Conservation (phyloP, 2,113 vertebrate species). For the Sinocyclocheilus anophthalmus region DNA sequence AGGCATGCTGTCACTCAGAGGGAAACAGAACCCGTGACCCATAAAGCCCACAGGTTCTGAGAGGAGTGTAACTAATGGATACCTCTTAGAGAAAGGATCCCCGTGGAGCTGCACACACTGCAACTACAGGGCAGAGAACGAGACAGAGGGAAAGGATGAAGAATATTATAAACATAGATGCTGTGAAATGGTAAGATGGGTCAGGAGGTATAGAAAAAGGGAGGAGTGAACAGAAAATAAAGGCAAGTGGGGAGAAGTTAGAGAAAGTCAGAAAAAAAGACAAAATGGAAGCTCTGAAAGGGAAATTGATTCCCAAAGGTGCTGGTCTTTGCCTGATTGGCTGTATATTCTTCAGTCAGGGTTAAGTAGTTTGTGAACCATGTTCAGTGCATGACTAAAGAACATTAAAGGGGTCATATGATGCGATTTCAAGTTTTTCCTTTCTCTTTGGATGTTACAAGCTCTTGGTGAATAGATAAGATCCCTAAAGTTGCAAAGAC, state of each 20-base stretch:
- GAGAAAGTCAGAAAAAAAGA: conserved; percentile 18
- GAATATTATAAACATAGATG: conserved; percentile 35
- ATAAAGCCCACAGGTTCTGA: conserved; percentile 37
- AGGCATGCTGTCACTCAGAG: conserved; percentile 42
- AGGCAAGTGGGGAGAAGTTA: neutral
- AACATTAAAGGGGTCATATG: no score
- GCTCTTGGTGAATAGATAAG: no score
- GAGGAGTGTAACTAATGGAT: conserved; percentile 42
- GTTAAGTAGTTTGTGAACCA: conserved; percentile 41
- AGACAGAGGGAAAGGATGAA: conserved; percentile 13
- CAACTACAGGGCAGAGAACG: neutral
- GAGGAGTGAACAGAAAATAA: conserved; percentile 4
- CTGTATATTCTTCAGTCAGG: neutral
- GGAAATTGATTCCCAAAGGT: neutral
- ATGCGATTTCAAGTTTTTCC: no score
- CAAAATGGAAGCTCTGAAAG: neutral
- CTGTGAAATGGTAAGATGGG: conserved; percentile 35
- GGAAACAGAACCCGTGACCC: conserved; percentile 30
- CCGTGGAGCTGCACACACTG: neutral
- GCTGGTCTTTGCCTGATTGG: neutral
- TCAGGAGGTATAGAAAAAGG: conserved; percentile 4
- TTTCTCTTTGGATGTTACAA: no score
- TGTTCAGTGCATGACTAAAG: conserved; percentile 24
- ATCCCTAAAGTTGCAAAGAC: no score
- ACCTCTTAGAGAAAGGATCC: conserved; percentile 40